A percentile compares a stretch with the other conserved stretches of the same genome.
phyloP scores from a whole-genome alignment of 1,140 invertebrate species.

The Helicoverpa armigera region DNA sequence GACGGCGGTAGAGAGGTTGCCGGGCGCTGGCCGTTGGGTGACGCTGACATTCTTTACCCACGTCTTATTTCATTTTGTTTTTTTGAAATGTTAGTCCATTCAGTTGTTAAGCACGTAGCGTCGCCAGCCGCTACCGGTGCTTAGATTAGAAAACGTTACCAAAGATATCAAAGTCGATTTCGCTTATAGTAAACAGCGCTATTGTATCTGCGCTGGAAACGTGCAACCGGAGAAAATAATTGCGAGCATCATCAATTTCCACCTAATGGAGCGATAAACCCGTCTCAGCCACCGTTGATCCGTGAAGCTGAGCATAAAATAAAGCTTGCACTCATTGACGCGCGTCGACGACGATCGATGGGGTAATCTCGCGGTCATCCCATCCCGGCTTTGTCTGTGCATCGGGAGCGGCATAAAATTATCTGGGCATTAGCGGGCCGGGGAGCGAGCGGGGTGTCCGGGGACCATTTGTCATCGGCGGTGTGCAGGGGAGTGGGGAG shows the following conservation, averaged over 20 bases:
- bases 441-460: constrained; percentile 65
- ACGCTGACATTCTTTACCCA: constrained; percentile 78
- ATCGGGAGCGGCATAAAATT: constrained; percentile 79
- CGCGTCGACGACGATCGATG: constrained; percentile 74
- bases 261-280: constrained; percentile 72
- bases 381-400: constrained; percentile 69
- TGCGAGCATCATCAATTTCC: constrained; percentile 63
- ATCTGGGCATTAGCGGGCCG: constrained; percentile 78
- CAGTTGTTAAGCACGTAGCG: constrained; percentile 54
- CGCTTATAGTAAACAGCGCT: neutral
- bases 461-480: constrained; percentile 84
- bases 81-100: constrained; percentile 47
- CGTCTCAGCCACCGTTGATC: constrained; percentile 69
- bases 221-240: constrained; percentile 50
- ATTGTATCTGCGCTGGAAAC: constrained; percentile 43
- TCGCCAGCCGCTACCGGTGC: constrained; percentile 44
- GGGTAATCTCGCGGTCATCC: constrained; percentile 77
- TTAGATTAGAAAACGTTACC: constrained; percentile 32
- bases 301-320: constrained; percentile 72
- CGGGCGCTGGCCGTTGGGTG: constrained; percentile 70
- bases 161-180: constrained; percentile 8
- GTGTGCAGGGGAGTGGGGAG: constrained; percentile 57
- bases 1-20: constrained; percentile 68
- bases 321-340: constrained; percentile 75
- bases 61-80: constrained; percentile 68